These are phyloP conservation scores for Thalpophila matura DNA, from an alignment of 2,888 invertebrate species.

Conservation along the genomic window DNA sequence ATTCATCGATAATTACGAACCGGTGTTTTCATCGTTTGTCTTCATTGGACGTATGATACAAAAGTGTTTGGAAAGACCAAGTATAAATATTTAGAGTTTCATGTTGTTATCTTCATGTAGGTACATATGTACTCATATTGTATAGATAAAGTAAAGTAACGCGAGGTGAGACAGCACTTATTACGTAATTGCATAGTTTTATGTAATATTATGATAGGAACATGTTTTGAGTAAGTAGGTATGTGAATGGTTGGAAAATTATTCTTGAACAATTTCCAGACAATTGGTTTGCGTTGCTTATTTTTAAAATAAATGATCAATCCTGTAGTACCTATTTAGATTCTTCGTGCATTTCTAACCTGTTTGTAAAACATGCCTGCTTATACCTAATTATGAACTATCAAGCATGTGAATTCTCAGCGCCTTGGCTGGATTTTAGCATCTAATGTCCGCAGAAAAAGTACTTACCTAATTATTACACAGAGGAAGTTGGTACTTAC, in stretches of 20 bases:
- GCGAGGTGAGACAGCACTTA: slow-evolving; percentile 50
- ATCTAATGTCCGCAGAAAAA: too few relatives aligned
- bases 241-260: slow-evolving; percentile 1
- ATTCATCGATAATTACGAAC: slow-evolving; percentile 41
- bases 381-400: background rate
- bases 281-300: background rate
- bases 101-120: slow-evolving; percentile 49
- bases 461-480: too few relatives aligned
- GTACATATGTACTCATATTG: slow-evolving; percentile 30
- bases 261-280: slow-evolving; percentile 1
- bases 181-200: slow-evolving; percentile 56
- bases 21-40: slow-evolving; percentile 37
- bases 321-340: background rate
- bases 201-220: slow-evolving; percentile 41
- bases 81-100: slow-evolving; percentile 57
- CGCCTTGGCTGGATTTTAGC: background rate
- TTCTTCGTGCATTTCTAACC: background rate
- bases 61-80: slow-evolving; percentile 49
- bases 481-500: too few relatives aligned
- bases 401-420: background rate
- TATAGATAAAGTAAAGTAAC: slow-evolving; percentile 52
- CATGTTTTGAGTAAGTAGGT: slow-evolving; percentile 14
- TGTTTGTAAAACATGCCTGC: slow-evolving; percentile 2
- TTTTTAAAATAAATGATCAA: slow-evolving; percentile 1
- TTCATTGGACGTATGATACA: slow-evolving; percentile 41